Conservation (phyloP, 2,113 vertebrate genomes). For the Micronisus gabar region DNA sequence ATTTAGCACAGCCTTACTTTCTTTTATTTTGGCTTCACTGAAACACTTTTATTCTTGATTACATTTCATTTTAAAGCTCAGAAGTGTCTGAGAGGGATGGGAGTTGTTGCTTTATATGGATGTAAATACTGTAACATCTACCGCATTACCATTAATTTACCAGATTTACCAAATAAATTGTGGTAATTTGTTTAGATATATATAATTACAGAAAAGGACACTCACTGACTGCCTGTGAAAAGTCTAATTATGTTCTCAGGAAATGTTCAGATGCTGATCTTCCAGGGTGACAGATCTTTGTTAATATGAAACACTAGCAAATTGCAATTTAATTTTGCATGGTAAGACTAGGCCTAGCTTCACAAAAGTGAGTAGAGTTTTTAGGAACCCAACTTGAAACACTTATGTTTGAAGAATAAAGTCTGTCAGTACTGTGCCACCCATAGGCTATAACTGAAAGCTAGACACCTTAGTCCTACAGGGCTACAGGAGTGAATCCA, state of each 20-base stretch:
- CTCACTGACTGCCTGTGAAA: background rate
- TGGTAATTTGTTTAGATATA: background rate
- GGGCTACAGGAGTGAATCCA: background rate
- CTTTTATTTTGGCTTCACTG: background rate
- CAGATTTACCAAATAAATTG: background rate
- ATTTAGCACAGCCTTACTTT: background rate
- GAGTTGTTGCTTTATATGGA: background rate
- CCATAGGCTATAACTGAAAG: background rate
- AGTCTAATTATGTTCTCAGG: background rate
- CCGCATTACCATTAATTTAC: background rate
- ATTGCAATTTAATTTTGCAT: constrained; percentile 5
- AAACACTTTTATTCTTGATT: background rate
- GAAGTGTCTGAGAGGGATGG: background rate
- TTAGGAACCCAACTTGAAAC: background rate
- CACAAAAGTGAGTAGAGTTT: background rate
- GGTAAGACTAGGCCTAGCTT: background rate
- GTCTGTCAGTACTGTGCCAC: background rate
- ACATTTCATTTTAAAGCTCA: background rate
- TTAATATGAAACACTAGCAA: background rate
- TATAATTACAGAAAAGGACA: background rate
- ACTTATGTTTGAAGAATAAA: background rate
- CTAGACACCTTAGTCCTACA: background rate
- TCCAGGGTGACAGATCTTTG: background rate
- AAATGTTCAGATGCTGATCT: background rate
- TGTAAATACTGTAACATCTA: background rate